phyloP scores from a whole-genome alignment of 53 echinoderm and acorn worm species.

The Astropecten irregularis region DNA sequence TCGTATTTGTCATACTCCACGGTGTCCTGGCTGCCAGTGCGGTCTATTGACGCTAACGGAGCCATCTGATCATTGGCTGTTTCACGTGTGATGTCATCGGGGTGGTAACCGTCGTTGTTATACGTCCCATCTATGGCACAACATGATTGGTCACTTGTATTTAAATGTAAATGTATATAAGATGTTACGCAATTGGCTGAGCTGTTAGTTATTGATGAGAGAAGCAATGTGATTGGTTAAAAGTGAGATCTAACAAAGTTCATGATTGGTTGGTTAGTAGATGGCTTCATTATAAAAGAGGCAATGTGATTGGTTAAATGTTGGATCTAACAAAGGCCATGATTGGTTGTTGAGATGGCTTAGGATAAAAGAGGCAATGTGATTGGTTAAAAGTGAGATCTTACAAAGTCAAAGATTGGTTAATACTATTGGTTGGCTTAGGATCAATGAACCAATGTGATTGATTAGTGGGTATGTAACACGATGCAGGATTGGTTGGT shows the following conservation, averaged over 20 bases:
- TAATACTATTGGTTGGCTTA: neutral
- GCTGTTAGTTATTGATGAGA: neutral
- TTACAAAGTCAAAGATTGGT: neutral
- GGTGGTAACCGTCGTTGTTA: conserved; percentile 29
- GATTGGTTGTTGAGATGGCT: neutral
- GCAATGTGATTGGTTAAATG: neutral
- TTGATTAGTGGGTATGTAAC: neutral
- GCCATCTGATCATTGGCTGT: conserved; percentile 49
- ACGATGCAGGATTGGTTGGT: neutral
- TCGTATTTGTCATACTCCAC: conserved; percentile 45
- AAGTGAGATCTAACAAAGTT: neutral
- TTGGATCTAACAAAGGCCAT: neutral
- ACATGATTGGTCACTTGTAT: conserved; percentile 6
- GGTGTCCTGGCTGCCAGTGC: conserved; percentile 56
- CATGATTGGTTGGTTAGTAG: neutral
- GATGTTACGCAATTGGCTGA: neutral
- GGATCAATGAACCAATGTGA: neutral
- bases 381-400: neutral
- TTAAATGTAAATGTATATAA: too few relatives aligned
- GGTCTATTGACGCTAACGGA: conserved; percentile 33
- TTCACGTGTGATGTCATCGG: conserved; percentile 39
- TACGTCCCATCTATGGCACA: neutral
- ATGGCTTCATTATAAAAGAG: neutral
- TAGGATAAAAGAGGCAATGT: too few relatives aligned
- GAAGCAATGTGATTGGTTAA: too few relatives aligned